Percentiles rank a stretch among this genome's conserved stretches.
phyloP scores from a whole-genome alignment of 2,113 vertebrate genomes.

The Grammomys surdaster region DNA sequence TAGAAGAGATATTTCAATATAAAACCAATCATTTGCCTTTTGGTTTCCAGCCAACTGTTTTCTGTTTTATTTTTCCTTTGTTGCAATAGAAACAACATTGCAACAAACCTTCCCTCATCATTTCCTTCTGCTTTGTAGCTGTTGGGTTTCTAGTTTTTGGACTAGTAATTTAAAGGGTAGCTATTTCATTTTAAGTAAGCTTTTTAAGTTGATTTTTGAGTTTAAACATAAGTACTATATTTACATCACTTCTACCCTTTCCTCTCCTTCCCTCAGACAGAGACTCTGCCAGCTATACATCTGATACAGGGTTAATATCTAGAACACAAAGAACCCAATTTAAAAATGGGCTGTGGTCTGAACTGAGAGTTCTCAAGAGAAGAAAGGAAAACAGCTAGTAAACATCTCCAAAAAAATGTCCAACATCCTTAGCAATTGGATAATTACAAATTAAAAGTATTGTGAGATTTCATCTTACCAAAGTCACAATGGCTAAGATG shows the following conservation, averaged over 20 bases:
- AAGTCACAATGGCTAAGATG: not conserved
- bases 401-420: not conserved
- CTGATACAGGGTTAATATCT: not conserved
- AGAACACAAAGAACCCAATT: not conserved
- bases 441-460: not conserved
- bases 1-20: not conserved
- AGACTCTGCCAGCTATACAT: too few species aligned
- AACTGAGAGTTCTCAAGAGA: not conserved
- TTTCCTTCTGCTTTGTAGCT: not conserved
- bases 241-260: not conserved
- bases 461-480: not conserved
- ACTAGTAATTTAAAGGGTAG: not conserved
- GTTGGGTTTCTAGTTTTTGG: not conserved
- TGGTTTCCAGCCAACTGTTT: not conserved
- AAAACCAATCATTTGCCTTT: conserved; percentile 17
- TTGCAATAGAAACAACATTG: not conserved
- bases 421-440: not conserved
- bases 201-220: not conserved
- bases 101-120: not conserved
- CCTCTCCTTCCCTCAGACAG: not conserved
- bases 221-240: not conserved
- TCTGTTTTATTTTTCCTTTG: not conserved
- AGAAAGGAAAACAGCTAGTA: not conserved
- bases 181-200: not conserved
- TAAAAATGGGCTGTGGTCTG: not conserved